Evolutionary conservation across 2,113 vertebrate genomes (phyloP).

Genomic region (Dasypus novemcinctus): DNA sequence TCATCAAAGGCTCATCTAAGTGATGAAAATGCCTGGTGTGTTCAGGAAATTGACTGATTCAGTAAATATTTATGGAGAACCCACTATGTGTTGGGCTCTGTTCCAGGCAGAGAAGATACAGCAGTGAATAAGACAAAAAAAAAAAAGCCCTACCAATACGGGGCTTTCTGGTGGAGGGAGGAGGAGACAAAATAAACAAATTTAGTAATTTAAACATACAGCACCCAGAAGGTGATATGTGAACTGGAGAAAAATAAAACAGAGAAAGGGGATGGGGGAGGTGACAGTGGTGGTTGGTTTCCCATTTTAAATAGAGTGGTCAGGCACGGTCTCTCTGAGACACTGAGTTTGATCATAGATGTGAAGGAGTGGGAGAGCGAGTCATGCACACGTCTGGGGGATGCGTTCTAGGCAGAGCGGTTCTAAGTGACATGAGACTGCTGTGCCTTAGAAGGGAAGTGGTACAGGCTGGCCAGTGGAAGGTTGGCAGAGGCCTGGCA

Average conservation of each 20-base stretch:
- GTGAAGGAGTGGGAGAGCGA: not conserved
- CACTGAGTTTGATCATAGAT: not conserved
- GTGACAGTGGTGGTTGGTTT: not conserved
- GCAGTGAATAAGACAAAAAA: not conserved
- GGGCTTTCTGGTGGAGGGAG: not conserved
- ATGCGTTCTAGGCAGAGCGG: fast-evolving
- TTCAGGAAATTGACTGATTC: not conserved
- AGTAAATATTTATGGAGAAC: not conserved
- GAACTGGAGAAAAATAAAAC: not conserved
- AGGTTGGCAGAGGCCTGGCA: not conserved
- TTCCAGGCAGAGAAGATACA: not conserved
- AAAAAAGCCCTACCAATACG: not conserved
- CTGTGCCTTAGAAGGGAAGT: not conserved
- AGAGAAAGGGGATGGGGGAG: not conserved
- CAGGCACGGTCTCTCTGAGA: fast-evolving
- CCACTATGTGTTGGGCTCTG: not conserved
- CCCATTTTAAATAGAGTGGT: not conserved
- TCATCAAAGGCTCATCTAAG: not conserved
- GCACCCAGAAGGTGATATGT: not conserved
- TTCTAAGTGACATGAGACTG: not conserved
- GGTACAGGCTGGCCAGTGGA: not conserved
- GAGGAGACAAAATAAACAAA: not conserved
- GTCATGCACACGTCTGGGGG: fast-evolving
- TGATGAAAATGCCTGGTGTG: not conserved
- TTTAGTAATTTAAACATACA: not conserved